Percentiles rank a stretch among this genome's conserved stretches.
These are phyloP conservation scores for Acromyrmex charruanus DNA, from an alignment of 1,140 invertebrate species.

Conservation along the genomic window DNA sequence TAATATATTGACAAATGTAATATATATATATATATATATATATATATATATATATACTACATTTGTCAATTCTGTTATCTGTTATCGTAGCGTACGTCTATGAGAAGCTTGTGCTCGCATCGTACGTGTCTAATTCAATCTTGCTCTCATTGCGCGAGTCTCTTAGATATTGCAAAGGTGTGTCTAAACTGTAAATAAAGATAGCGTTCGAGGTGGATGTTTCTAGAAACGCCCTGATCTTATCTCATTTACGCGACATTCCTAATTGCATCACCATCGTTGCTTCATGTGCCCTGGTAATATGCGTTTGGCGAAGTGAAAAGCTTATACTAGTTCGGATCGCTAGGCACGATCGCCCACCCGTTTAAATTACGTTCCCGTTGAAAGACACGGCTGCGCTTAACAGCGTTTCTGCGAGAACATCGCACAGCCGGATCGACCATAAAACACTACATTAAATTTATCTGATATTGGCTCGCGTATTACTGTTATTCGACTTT, in stretches of 20 bases:
- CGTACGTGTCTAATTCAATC: conserved; percentile 58
- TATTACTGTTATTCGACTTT: conserved; percentile 55
- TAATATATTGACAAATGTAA: too few relatives aligned
- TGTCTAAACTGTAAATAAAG: conserved; percentile 50
- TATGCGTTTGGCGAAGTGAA: conserved; percentile 15
- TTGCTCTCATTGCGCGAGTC: conserved; percentile 26
- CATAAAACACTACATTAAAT: conserved; percentile 53
- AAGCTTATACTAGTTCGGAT: conserved; percentile 21
- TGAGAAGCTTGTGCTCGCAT: conserved; percentile 5
- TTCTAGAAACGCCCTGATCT: conserved; percentile 19
- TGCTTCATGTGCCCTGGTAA: conserved; percentile 1
- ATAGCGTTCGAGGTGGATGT: conserved; percentile 15
- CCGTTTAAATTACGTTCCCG: conserved; percentile 40
- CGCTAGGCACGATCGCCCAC: conserved; percentile 18
- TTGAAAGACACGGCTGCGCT: conserved; percentile 36
- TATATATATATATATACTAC: conserved; percentile 23
- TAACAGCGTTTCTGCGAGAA: conserved; percentile 45
- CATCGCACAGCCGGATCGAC: conserved; percentile 49
- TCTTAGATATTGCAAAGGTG: conserved; percentile 8
- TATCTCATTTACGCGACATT: conserved; percentile 40
- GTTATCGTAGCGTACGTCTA: conserved; percentile 15
- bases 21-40: neutral
- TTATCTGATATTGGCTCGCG: conserved; percentile 46
- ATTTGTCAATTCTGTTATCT: conserved; percentile 70
- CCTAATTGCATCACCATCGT: conserved; percentile 39